These are phyloP conservation scores for Nothoprocta pentlandii DNA, from an alignment of 2,113 vertebrate species.

Conservation along the genomic window DNA sequence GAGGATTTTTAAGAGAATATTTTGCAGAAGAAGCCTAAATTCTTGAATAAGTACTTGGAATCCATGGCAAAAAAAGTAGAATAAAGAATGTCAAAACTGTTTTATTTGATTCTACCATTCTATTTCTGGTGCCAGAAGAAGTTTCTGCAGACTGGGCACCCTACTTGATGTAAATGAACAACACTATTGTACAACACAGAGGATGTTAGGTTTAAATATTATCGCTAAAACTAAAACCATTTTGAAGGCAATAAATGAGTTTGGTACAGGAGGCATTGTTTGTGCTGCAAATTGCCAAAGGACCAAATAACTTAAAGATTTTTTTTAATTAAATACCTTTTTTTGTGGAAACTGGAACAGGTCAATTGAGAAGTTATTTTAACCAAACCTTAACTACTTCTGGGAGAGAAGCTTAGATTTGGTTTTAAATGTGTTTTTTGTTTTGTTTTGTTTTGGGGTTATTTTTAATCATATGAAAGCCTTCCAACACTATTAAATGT, in stretches of 20 bases:
- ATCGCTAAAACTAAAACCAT: conserved; percentile 76
- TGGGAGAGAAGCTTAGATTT: conserved; percentile 77
- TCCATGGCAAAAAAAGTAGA: conserved; percentile 54
- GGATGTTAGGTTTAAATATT: conserved; percentile 74
- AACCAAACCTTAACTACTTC: conserved; percentile 79
- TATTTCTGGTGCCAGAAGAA: conserved; percentile 76
- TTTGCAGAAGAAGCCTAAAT: conserved; percentile 78
- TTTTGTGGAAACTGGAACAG: conserved; percentile 79
- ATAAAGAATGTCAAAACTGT: conserved; percentile 68
- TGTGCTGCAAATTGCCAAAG: conserved; percentile 86
- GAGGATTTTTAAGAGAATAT: conserved; percentile 77
- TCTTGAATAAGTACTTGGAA: conserved; percentile 75
- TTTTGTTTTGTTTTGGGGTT: conserved; percentile 21
- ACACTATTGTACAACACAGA: conserved; percentile 69
- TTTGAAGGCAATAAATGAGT: conserved; percentile 84
- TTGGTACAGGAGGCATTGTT: conserved; percentile 82
- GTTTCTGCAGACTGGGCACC: conserved; percentile 74
- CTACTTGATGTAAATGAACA: conserved; percentile 67
- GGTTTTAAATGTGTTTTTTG: conserved; percentile 64
- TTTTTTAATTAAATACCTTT: conserved; percentile 68
- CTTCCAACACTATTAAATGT: conserved; percentile 76
- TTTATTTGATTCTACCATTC: conserved; percentile 76
- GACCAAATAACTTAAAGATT: conserved; percentile 84
- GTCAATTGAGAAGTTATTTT: conserved; percentile 74
- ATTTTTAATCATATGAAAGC: conserved; percentile 74